Evolutionary conservation across 2,797 vertebrate genomes (phyloP).

Genomic region (Mionectes olivaceus): DNA sequence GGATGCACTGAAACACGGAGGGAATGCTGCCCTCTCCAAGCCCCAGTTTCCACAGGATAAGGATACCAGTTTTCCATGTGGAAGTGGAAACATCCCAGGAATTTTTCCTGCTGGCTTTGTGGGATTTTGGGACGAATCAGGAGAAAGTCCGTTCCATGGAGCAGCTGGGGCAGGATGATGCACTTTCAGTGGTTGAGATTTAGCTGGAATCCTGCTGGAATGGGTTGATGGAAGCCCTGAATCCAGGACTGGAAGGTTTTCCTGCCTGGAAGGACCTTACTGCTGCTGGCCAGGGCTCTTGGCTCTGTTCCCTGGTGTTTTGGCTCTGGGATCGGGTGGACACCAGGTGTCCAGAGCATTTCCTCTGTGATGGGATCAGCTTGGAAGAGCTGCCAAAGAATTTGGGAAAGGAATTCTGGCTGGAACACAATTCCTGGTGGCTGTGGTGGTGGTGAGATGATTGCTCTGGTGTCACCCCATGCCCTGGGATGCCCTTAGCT

Average conservation of each 20-base stretch:
- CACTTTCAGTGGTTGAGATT: too few relatives aligned
- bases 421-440: not conserved
- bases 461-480: not conserved
- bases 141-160: fast-evolving
- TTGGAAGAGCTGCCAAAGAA: not conserved
- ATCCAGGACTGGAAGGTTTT: not conserved
- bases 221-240: not conserved
- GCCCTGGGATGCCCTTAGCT: not conserved
- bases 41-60: not conserved
- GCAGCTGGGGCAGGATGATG: not conserved
- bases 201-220: not conserved
- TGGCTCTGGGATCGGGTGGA: not conserved
- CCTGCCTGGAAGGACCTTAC: not conserved
- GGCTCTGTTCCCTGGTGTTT: not conserved
- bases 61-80: not conserved
- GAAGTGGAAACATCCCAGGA: not conserved
- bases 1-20: not conserved
- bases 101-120: not conserved
- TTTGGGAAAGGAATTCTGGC: not conserved
- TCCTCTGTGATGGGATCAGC: not conserved
- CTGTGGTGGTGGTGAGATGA: fast-evolving
- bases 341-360: not conserved
- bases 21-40: fast-evolving
- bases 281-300: not conserved
- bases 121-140: fast-evolving